Evolutionary conservation across 2,797 vertebrate species (phyloP), one percentile per base, ranked within the genome.

Genomic region (Bovichtus diacanthus): DNA sequence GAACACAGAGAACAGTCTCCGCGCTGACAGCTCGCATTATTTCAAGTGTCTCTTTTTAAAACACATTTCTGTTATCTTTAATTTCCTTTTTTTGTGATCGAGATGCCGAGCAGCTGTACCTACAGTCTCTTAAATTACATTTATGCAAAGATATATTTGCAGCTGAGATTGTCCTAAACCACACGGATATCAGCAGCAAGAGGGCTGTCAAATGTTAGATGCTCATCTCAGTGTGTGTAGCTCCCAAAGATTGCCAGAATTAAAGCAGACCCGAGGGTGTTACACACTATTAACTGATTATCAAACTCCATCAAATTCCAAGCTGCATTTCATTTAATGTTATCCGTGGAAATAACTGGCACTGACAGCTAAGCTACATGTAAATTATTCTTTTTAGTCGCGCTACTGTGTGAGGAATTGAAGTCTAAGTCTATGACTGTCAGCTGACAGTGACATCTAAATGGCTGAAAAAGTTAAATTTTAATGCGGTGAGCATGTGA

Each of bases 381-480:
- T 68, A 53, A 76, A 70, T 53, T 43, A 54, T 77, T 83, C 76
- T 69, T 51, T 56, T 34, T 49, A 43, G 72, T 78, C 34, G 13
- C 25, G 41, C 74, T n/a, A 9, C 53, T 43, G 75, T 36, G 70
- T 78, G 23, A 73, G 82, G 64, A 66, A 38, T 12, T 55, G 54
- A 55, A 67, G 54, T 70, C 58, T 18, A 6, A 38, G 77, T 76
- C 73, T 77, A 34, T 34, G 51, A 19, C 62, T 74, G 81, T 79
- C 87, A 60, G 73, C 75, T 74, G 74, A 78, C 80, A 72, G 70
- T 80, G 87, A 88, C 89, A 80, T 85, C 69, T 74, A 81, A 87
- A 83, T 64, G 73, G 50, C 69, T 68, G 53, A 56, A 60, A n/a
- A 34, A 67, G 83, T 87, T 2, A 80, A 76, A 85, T 68, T 43